These are phyloP conservation scores for Ramphastos sulfuratus DNA, from an alignment of 2,113 vertebrate species.

Conservation along the genomic window DNA sequence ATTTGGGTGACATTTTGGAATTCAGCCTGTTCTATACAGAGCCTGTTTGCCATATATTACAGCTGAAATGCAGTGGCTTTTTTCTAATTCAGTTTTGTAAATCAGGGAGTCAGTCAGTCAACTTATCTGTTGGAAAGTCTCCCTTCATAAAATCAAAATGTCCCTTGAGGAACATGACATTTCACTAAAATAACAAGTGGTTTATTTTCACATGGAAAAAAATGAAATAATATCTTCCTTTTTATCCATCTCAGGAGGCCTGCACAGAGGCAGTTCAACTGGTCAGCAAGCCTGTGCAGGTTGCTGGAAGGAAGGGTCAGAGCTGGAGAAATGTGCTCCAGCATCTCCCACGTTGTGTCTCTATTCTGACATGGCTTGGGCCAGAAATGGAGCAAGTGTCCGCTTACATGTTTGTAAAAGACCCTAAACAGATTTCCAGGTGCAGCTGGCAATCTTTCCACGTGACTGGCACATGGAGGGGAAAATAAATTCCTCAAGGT, in stretches of 20 bases:
- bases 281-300: background rate
- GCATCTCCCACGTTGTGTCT: background rate
- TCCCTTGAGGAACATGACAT: background rate
- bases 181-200: background rate
- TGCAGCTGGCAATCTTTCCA: background rate
- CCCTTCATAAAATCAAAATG: background rate
- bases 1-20: background rate
- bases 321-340: background rate
- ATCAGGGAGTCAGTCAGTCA: background rate
- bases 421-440: background rate
- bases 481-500: background rate
- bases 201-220: background rate
- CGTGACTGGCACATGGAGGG: fast-evolving
- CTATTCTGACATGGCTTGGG: background rate
- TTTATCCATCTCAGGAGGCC: background rate
- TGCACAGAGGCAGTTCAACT: background rate
- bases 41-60: background rate
- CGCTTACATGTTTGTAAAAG: background rate
- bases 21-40: background rate
- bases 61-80: background rate
- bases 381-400: background rate
- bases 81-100: background rate
- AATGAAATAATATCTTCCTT: background rate
- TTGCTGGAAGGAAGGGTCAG: background rate
- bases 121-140: background rate